Percentiles rank a stretch among this genome's conserved stretches.
These are phyloP conservation scores for Drosophila simulans DNA, from an alignment of 1,140 invertebrate species.

Conservation along the genomic window DNA sequence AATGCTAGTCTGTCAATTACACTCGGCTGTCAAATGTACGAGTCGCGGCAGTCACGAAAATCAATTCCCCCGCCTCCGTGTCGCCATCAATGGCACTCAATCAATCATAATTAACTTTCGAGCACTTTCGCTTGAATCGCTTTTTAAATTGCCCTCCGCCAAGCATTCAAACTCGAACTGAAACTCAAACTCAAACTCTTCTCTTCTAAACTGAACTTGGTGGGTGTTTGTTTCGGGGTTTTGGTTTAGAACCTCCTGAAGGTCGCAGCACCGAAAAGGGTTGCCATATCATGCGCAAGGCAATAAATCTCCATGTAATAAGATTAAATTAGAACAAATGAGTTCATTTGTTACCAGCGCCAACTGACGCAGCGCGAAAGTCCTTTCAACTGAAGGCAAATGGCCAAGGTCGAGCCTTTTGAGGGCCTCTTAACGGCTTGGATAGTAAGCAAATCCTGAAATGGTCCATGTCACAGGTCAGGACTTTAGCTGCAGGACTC, in stretches of 20 bases:
- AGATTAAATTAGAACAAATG: constrained; percentile 81
- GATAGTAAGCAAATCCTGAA: constrained; percentile 20
- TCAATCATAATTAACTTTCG: constrained; percentile 77
- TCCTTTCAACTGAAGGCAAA: constrained; percentile 19
- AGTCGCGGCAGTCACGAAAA: constrained; percentile 53
- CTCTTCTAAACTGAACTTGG: too few species aligned
- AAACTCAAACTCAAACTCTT: neutral
- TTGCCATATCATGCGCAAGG: constrained; percentile 66
- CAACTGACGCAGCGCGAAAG: constrained; percentile 38
- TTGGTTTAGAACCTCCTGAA: neutral
- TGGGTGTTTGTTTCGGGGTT: too few species aligned
- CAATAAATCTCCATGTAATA: constrained; percentile 77
- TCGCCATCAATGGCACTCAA: constrained; percentile 69
- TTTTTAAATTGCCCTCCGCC: constrained; percentile 56
- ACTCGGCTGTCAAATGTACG: constrained; percentile 52
- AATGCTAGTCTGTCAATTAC: constrained; percentile 69
- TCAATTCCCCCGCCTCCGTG: constrained; percentile 55
- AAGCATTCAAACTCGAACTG: neutral
- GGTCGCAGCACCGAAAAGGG: constrained; percentile 48
- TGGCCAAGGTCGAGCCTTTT: constrained; percentile 13
- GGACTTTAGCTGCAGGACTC: constrained; percentile 11
- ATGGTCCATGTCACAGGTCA: constrained; percentile 27
- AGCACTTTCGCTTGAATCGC: constrained; percentile 57
- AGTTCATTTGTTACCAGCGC: constrained; percentile 69
- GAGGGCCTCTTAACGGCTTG: constrained; percentile 17